Conservation (phyloP, 2,888 invertebrate species). For the Nymphalis urticae region DNA sequence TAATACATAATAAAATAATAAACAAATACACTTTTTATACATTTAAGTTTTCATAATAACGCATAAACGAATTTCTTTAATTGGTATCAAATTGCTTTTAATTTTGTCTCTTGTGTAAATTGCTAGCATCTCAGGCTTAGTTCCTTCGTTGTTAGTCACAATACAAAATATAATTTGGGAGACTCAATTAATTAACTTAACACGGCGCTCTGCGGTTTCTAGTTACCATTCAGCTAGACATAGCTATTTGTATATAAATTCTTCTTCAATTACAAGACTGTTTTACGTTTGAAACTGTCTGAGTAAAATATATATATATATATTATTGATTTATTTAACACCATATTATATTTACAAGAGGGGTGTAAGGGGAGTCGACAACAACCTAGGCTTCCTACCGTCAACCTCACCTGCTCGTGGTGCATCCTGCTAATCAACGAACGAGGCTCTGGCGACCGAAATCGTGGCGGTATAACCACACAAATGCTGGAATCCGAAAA, state of each 20-base stretch:
- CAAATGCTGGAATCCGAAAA: too few relatives aligned
- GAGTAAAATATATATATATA: too few relatives aligned
- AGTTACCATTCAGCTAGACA: conserved; percentile 12
- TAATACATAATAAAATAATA: too few relatives aligned
- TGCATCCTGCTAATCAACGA: too few relatives aligned
- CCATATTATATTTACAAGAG: too few relatives aligned
- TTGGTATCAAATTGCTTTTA: background rate
- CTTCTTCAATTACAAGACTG: background rate
- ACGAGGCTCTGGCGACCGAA: too few relatives aligned
- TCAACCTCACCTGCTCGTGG: too few relatives aligned
- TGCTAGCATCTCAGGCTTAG: conserved; percentile 1
- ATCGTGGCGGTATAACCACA: too few relatives aligned
- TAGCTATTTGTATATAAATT: conserved; percentile 9
- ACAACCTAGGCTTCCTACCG: too few relatives aligned
- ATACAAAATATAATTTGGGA: conserved; percentile 34
- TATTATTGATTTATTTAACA: too few relatives aligned
- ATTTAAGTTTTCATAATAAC: background rate
- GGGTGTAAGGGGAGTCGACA: too few relatives aligned
- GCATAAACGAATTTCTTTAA: background rate
- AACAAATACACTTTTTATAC: too few relatives aligned
- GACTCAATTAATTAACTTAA: conserved; percentile 35
- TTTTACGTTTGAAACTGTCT: background rate
- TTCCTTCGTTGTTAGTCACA: conserved; percentile 13
- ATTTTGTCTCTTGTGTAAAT: conserved; percentile 6
- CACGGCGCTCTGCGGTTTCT: conserved; percentile 22